phyloP scores from a whole-genome alignment of 1,140 invertebrate species.

The Cydia amplana region DNA sequence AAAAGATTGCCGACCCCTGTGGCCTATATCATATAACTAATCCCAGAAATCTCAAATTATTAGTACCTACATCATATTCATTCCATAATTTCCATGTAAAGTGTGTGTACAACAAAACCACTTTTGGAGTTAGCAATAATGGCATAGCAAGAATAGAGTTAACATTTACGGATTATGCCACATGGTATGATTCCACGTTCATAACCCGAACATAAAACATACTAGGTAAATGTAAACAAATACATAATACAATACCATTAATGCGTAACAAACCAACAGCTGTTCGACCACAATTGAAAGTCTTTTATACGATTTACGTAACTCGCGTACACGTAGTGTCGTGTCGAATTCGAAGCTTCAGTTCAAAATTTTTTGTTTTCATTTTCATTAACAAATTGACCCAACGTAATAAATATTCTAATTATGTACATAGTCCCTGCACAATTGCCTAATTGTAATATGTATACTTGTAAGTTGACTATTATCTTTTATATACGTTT shows the following conservation, averaged over 20 bases:
- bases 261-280: slow-evolving; percentile 63
- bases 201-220: slow-evolving; percentile 37
- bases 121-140: too few species aligned
- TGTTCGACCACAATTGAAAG: slow-evolving; percentile 69
- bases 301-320: slow-evolving; percentile 60
- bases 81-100: too few species aligned
- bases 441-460: too few species aligned
- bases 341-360: neutral
- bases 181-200: slow-evolving; percentile 32
- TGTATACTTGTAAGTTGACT: neutral
- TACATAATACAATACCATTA: slow-evolving; percentile 59
- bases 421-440: too few species aligned
- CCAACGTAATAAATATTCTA: too few species aligned
- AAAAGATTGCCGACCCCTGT: too few species aligned
- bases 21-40: too few species aligned
- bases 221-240: slow-evolving; percentile 53
- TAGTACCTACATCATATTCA: too few species aligned
- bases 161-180: too few species aligned
- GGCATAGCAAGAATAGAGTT: too few species aligned
- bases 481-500: neutral
- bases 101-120: too few species aligned
- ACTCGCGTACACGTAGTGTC: slow-evolving; percentile 37
- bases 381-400: slow-evolving; percentile 38
- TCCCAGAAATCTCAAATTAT: too few species aligned
- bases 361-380: slow-evolving; percentile 34